Percentiles rank a stretch among this genome's conserved stretches.
These are phyloP conservation scores for Hyperoodon ampullatus DNA, from an alignment of 2,113 vertebrate species.

Conservation along the genomic window DNA sequence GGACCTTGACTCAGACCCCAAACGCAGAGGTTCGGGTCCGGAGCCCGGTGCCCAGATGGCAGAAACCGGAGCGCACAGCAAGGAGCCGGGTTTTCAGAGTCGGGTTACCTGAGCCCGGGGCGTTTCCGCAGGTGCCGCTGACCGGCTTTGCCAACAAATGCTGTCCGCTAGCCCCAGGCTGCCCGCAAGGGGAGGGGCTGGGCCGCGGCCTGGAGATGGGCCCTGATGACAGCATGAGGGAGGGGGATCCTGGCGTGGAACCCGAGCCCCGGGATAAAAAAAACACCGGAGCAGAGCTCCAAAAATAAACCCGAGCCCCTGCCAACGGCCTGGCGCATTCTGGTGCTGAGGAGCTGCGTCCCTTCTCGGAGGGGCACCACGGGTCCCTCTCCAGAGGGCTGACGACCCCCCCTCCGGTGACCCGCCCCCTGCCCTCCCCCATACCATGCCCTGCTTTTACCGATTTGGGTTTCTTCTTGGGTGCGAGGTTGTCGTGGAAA, in stretches of 20 bases:
- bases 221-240: conserved; percentile 46
- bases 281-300: conserved; percentile 33
- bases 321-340: not conserved
- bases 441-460: conserved; percentile 73
- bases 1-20: not conserved
- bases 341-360: not conserved
- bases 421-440: not conserved
- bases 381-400: not conserved
- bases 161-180: not conserved
- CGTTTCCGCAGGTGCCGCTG: not conserved
- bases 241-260: conserved; percentile 67
- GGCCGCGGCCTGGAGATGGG: not conserved
- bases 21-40: not conserved
- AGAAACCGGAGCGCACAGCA: not conserved
- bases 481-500: conserved; percentile 84
- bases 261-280: not conserved
- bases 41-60: not conserved
- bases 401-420: not conserved
- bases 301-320: conserved; percentile 69
- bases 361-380: not conserved
- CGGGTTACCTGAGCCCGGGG: not conserved
- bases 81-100: not conserved
- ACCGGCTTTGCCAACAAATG: conserved; percentile 58
- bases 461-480: conserved; percentile 89
- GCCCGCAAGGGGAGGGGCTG: not conserved